phyloP scores from a whole-genome alignment of 2,797 vertebrate genomes.

The Hafferia zeledoni region DNA sequence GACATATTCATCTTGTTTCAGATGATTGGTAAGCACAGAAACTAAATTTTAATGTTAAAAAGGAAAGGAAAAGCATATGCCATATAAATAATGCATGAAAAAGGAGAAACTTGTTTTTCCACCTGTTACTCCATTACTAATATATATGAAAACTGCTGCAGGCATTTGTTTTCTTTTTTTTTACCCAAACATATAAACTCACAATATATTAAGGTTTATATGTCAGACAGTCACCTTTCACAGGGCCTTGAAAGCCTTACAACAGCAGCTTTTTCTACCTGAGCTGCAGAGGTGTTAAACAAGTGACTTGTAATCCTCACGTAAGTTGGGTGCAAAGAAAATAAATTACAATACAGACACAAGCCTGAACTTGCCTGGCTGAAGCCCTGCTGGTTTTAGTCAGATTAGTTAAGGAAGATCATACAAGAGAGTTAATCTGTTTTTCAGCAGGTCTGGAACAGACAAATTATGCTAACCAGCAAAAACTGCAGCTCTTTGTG shows the following conservation, averaged over 20 bases:
- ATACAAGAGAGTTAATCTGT: neutral
- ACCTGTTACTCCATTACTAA: neutral
- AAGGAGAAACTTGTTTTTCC: neutral
- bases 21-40: constrained; percentile 2
- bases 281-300: neutral
- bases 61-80: constrained; percentile 6
- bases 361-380: constrained; percentile 13
- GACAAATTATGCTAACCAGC: neutral
- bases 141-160: neutral
- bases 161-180: neutral
- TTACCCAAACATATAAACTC: neutral
- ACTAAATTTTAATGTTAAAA: constrained; percentile 3
- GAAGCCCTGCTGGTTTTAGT: constrained; percentile 9
- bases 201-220: neutral
- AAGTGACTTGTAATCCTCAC: neutral
- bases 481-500: neutral
- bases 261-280: neutral
- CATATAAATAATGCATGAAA: constrained; percentile 50
- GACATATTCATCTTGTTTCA: constrained; percentile 44
- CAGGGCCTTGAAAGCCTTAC: neutral
- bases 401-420: neutral
- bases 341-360: neutral
- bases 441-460: neutral
- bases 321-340: neutral
- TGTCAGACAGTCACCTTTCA: neutral